These are phyloP conservation scores for Antennarius maculatus DNA, from an alignment of 2,797 vertebrate species.

Conservation along the genomic window DNA sequence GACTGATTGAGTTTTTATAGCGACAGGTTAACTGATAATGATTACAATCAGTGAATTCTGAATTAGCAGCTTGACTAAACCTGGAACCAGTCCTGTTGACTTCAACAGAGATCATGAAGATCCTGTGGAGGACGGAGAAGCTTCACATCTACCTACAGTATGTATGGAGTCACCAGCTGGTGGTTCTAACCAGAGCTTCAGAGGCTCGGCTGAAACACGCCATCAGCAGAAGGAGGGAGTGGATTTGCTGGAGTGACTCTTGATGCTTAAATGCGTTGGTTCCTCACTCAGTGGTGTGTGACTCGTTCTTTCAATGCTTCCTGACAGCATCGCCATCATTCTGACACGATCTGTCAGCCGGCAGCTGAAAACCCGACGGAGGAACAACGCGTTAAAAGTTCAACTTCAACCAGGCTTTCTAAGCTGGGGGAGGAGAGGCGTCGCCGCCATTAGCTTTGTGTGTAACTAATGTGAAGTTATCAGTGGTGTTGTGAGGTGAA, in stretches of 20 bases:
- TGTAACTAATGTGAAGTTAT: no score
- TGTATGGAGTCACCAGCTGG: no score
- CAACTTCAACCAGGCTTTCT: constrained; percentile 49
- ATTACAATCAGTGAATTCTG: no score
- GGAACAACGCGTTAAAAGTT: constrained; percentile 61
- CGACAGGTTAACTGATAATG: no score
- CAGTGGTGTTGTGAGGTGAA: neutral
- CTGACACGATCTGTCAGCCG: constrained; percentile 76
- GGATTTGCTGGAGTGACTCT: constrained; percentile 60
- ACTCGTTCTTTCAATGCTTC: constrained; percentile 75
- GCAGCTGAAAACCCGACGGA: constrained; percentile 50
- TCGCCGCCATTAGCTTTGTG: neutral
- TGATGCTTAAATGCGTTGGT: constrained; percentile 68
- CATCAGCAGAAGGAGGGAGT: constrained; percentile 40
- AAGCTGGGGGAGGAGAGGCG: constrained; percentile 38
- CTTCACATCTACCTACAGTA: no score
- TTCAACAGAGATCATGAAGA: no score
- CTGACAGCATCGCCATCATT: constrained; percentile 74
- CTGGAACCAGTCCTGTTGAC: no score
- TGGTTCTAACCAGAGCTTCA: no score
- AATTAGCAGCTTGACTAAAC: no score
- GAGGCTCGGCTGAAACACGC: constrained; percentile 13
- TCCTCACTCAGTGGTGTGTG: constrained; percentile 54
- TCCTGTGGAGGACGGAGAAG: no score
- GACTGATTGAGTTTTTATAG: no score